These are phyloP conservation scores for Ictalurus furcatus DNA, from an alignment of 2,113 vertebrate genomes.

Conservation along the genomic window DNA sequence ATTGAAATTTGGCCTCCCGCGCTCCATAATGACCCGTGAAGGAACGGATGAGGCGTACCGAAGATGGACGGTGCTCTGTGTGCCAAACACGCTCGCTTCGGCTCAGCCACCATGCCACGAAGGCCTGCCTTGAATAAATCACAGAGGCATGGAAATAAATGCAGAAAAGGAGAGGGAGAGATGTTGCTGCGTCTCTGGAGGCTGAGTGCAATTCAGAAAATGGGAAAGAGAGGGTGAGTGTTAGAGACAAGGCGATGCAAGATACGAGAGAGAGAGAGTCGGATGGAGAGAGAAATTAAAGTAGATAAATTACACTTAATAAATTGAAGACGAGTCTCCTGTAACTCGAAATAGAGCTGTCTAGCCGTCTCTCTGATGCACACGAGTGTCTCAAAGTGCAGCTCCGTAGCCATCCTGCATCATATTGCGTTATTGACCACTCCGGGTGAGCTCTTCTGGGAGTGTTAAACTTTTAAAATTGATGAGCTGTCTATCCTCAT, in stretches of 20 bases:
- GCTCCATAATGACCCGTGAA: slow-evolving; percentile 65
- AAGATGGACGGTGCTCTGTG: slow-evolving; percentile 59
- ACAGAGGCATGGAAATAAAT: slow-evolving; percentile 61
- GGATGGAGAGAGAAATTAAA: background rate
- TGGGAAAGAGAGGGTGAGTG: slow-evolving; percentile 47
- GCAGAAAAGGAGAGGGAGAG: slow-evolving; percentile 44
- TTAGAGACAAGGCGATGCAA: slow-evolving; percentile 27
- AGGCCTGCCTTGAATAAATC: slow-evolving; percentile 67
- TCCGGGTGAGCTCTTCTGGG: background rate
- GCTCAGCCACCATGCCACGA: slow-evolving; percentile 55
- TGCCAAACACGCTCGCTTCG: slow-evolving; percentile 55
- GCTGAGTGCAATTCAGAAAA: background rate
- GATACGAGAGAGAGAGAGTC: background rate
- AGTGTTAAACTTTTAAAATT: slow-evolving; percentile 8
- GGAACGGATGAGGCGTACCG: slow-evolving; percentile 61
- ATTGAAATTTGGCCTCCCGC: slow-evolving; percentile 17
- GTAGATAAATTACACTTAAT: slow-evolving; percentile 6
- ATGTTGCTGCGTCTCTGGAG: background rate
- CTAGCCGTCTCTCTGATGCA: slow-evolving; percentile 14
- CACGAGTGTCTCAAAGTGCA: background rate
- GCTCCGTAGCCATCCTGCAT: background rate
- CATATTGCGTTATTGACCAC: slow-evolving; percentile 10
- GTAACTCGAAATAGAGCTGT: background rate
- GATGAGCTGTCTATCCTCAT: slow-evolving; percentile 39
- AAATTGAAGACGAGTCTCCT: background rate